Conservation (phyloP, 2,113 vertebrate species). For the Butorides virescens region DNA sequence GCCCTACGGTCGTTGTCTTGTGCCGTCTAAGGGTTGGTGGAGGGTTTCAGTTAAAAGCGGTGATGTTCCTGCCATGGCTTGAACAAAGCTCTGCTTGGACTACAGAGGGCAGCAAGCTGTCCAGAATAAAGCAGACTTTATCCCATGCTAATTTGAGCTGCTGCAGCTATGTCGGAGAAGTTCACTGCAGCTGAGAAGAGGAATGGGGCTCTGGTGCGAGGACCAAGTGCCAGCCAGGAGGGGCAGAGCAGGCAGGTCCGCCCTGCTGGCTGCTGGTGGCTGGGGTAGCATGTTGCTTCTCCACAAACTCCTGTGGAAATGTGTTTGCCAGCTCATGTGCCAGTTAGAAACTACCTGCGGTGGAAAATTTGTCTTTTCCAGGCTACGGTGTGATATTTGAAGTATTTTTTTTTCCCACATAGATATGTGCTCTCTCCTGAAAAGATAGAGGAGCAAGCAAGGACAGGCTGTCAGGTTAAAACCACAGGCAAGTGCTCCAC, state of each 20-base stretch:
- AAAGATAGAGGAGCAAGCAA: background rate
- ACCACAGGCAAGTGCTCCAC: background rate
- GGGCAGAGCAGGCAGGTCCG: background rate
- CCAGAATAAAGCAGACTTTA: background rate
- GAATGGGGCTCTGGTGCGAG: background rate
- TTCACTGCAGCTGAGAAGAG: background rate
- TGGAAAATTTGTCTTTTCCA: background rate
- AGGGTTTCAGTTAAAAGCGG: background rate
- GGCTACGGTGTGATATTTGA: background rate
- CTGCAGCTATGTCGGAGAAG: background rate
- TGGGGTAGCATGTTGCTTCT: background rate
- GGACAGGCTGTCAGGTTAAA: background rate
- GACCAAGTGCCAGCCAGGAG: background rate
- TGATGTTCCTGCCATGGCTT: background rate
- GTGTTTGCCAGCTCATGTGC: background rate
- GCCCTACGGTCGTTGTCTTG: background rate
- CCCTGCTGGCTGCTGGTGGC: accelerated
- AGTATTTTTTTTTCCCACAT: accelerated
- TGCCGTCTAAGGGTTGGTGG: accelerated
- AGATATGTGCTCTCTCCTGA: background rate
- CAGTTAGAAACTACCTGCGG: background rate
- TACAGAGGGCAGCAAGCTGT: slow-evolving; percentile 33
- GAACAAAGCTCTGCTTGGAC: background rate
- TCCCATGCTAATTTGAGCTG: background rate
- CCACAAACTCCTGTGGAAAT: background rate